Percentiles rank a stretch among this genome's conserved stretches.
Evolutionary conservation across 2,797 vertebrate genomes (phyloP).

Genomic region (Silurus aristotelis): DNA sequence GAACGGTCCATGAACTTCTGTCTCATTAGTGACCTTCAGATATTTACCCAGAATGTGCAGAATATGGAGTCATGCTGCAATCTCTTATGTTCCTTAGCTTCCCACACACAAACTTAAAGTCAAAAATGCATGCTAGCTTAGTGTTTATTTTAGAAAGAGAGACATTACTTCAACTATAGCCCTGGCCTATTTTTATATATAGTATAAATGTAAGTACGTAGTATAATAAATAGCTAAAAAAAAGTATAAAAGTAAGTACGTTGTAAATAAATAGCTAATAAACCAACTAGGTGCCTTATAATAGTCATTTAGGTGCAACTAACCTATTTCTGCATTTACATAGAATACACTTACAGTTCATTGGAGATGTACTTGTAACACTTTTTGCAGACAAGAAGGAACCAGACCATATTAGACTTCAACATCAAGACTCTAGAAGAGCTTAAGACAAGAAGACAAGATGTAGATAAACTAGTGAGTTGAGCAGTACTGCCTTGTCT

Average conservation of each 20-base stretch:
- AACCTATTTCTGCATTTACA: neutral
- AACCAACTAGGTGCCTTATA: neutral
- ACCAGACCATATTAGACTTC: neutral
- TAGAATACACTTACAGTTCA: neutral
- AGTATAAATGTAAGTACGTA: too few species aligned
- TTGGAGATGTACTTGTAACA: neutral
- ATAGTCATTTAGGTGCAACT: neutral
- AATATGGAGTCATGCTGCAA: slow-evolving; percentile 58
- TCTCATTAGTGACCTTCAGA: slow-evolving; percentile 71
- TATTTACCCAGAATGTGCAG: slow-evolving; percentile 71
- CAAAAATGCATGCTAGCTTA: neutral
- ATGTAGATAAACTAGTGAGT: slow-evolving; percentile 46
- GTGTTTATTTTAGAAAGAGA: slow-evolving; percentile 28
- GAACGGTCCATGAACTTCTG: slow-evolving; percentile 59
- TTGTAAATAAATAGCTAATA: slow-evolving; percentile 8
- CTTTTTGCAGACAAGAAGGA: neutral
- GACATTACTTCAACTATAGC: neutral
- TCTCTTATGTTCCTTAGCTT: slow-evolving; percentile 56
- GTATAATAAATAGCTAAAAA: too few species aligned
- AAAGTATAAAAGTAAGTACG: too few species aligned
- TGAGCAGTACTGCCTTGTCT: slow-evolving; percentile 54
- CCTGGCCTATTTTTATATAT: neutral
- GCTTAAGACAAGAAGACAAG: slow-evolving; percentile 44
- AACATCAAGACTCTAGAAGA: neutral
- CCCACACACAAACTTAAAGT: slow-evolving; percentile 45